Evolutionary conservation across 1,140 invertebrate genomes (phyloP).

Genomic region (Bombus superbus): DNA sequence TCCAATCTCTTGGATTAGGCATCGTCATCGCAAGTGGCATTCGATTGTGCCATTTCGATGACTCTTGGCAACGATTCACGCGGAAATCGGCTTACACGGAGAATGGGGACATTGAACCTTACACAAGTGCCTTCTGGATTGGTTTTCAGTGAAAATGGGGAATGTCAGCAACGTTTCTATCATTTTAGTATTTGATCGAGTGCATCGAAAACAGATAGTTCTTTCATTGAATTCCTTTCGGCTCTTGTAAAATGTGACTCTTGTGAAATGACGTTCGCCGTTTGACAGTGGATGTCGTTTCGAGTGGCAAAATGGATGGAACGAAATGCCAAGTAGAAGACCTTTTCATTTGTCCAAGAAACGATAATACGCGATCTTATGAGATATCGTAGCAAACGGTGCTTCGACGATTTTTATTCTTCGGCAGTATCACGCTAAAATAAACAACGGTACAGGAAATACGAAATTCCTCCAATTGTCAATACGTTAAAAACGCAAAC

Average conservation of each 20-base stretch:
- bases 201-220: not conserved
- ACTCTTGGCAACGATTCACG: slow-evolving; percentile 16
- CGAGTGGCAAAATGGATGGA: no score
- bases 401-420: no score
- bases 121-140: not conserved
- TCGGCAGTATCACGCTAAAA: not conserved
- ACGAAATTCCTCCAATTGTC: not conserved
- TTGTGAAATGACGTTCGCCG: no score
- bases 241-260: no score
- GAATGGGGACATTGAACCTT: slow-evolving; percentile 6
- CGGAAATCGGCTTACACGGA: slow-evolving; percentile 14
- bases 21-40: slow-evolving; percentile 7
- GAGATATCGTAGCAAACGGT: no score
- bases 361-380: no score
- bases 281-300: no score
- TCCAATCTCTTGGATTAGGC: slow-evolving; percentile 1
- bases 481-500: not conserved
- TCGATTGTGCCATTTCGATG: slow-evolving; percentile 14
- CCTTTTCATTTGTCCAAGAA: no score
- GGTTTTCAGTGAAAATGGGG: not conserved
- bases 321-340: no score
- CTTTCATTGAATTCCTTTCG: not conserved
- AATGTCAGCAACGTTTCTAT: not conserved
- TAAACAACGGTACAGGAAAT: not conserved
- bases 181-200: not conserved